Evolutionary conservation across 2,113 vertebrate species (phyloP).

Genomic region (Dromas ardeola): DNA sequence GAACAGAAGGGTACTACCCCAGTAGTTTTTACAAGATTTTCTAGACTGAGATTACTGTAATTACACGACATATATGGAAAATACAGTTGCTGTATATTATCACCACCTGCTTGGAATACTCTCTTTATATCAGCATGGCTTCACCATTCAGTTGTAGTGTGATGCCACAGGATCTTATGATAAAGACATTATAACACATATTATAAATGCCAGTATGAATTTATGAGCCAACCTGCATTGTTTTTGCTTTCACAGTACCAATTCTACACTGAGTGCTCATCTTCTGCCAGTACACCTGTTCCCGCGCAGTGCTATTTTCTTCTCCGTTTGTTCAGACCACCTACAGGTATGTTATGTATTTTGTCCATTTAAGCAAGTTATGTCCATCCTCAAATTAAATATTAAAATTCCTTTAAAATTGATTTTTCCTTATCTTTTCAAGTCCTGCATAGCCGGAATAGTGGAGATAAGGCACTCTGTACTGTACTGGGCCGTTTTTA

Average conservation of each 20-base stretch:
- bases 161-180: neutral
- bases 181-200: neutral
- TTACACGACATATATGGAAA: neutral
- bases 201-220: neutral
- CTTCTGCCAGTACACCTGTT: neutral
- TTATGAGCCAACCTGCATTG: neutral
- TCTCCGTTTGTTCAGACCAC: neutral
- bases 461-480: neutral
- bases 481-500: neutral
- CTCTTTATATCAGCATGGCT: neutral
- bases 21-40: neutral
- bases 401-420: neutral
- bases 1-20: neutral
- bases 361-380: neutral
- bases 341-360: neutral
- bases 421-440: neutral
- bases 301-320: neutral
- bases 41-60: neutral
- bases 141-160: neutral
- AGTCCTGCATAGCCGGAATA: neutral
- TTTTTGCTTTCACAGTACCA: neutral
- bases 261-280: neutral
- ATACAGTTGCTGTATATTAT: neutral
- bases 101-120: neutral
- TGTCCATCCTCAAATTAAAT: neutral